These are phyloP conservation scores for Porites lutea DNA, from an alignment of 64 coral and sea anemone genomes.

Conservation along the genomic window DNA sequence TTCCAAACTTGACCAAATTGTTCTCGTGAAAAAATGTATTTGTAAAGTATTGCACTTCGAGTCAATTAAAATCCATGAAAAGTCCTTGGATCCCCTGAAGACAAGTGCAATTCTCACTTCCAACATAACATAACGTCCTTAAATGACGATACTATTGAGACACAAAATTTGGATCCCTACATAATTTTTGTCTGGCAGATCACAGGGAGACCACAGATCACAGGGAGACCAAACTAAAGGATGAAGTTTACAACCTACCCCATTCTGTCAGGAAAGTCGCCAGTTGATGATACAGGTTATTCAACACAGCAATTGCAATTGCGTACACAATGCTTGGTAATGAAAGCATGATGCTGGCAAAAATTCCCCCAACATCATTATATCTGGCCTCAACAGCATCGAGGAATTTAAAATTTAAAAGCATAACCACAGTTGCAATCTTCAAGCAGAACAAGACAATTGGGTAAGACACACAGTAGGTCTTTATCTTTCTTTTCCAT, in stretches of 20 bases:
- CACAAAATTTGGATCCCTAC: too few relatives aligned
- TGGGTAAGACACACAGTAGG: conserved; percentile 82
- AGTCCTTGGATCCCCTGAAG: too few relatives aligned
- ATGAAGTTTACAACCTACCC: conserved; percentile 68
- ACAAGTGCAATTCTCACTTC: too few relatives aligned
- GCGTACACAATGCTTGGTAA: conserved; percentile 85
- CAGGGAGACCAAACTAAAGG: background rate
- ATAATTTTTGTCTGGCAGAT: too few relatives aligned
- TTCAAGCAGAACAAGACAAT: conserved; percentile 87
- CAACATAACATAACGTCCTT: too few relatives aligned
- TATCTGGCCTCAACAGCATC: conserved; percentile 76
- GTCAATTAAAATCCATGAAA: too few relatives aligned
- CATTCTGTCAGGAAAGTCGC: conserved; percentile 94
- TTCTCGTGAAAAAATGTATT: too few relatives aligned
- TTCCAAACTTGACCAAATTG: too few relatives aligned
- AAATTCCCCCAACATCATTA: conserved; percentile 75
- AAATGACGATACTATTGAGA: too few relatives aligned
- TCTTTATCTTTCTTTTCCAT: conserved; percentile 86
- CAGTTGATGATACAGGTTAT: conserved; percentile 78
- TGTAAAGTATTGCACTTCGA: too few relatives aligned
- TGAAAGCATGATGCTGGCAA: conserved; percentile 79
- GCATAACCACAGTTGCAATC: conserved; percentile 77
- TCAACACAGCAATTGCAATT: conserved; percentile 86
- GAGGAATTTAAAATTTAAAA: conserved; percentile 84
- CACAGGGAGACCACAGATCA: too few relatives aligned